A percentile compares a stretch with the other conserved stretches of the same genome.
phyloP scores from a whole-genome alignment of 2,888 invertebrate genomes.

The Balanococcus diminutus region DNA sequence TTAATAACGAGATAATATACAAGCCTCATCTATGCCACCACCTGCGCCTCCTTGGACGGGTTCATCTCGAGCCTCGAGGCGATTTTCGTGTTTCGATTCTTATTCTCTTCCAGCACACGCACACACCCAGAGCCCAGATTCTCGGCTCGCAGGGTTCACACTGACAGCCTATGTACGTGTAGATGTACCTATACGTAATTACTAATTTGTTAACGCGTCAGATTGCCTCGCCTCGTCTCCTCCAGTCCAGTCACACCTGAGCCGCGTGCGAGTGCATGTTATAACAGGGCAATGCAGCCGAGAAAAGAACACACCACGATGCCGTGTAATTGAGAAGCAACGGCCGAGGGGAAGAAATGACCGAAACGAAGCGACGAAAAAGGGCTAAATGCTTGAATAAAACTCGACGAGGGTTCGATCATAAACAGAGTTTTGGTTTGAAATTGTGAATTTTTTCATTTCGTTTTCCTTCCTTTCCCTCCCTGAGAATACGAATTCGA shows the following conservation, averaged over 20 bases:
- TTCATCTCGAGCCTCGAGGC: background rate
- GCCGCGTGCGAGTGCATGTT: too few relatives aligned
- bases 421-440: too few relatives aligned
- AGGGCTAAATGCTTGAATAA: too few relatives aligned
- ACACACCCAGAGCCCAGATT: background rate
- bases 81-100: background rate
- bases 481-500: too few relatives aligned
- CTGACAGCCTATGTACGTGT: background rate
- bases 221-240: background rate
- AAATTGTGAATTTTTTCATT: too few relatives aligned
- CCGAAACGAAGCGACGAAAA: too few relatives aligned
- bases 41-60: background rate
- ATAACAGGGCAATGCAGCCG: too few relatives aligned
- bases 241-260: background rate
- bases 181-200: slow-evolving; percentile 16
- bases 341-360: too few relatives aligned
- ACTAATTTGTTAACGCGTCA: slow-evolving; percentile 31
- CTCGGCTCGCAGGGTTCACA: background rate
- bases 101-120: background rate
- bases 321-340: too few relatives aligned
- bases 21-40: background rate
- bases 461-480: too few relatives aligned
- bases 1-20: slow-evolving; percentile 37
- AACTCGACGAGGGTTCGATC: too few relatives aligned
- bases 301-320: too few relatives aligned